Evolutionary conservation across 2,113 vertebrate genomes (phyloP).

Genomic region (Eptatretus burgeri): DNA sequence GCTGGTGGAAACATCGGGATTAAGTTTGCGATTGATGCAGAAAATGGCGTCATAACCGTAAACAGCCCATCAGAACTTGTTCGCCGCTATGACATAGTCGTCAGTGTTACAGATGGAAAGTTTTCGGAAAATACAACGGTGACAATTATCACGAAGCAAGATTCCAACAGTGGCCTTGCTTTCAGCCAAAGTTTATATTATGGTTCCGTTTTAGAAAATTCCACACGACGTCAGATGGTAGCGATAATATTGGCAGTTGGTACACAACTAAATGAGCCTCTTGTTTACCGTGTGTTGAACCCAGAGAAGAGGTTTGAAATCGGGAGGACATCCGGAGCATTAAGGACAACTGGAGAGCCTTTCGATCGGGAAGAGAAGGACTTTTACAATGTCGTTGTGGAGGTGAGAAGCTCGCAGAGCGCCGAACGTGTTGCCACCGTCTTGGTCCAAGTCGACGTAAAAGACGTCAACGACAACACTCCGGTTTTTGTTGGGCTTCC

Average conservation of each 20-base stretch:
- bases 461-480: constrained; percentile 69
- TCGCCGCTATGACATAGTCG: constrained; percentile 48
- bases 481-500: constrained; percentile 72
- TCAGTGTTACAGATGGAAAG: constrained; percentile 64
- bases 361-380: constrained; percentile 75
- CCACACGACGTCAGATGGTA: constrained; percentile 44
- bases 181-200: constrained; percentile 51
- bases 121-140: constrained; percentile 52
- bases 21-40: constrained; percentile 35
- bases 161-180: constrained; percentile 60
- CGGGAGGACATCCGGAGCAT: constrained; percentile 59
- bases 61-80: constrained; percentile 55
- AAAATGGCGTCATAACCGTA: constrained; percentile 41
- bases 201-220: constrained; percentile 56
- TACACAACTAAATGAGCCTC: constrained; percentile 60
- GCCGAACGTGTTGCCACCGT: constrained; percentile 50
- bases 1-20: constrained; percentile 39
- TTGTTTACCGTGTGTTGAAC: constrained; percentile 62
- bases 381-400: constrained; percentile 61
- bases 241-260: constrained; percentile 68
- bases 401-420: constrained; percentile 57
- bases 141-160: constrained; percentile 44
- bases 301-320: constrained; percentile 61
- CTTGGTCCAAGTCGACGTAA: constrained; percentile 47
- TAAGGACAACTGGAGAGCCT: constrained; percentile 53